A percentile compares a stretch with the other conserved stretches of the same genome.
Evolutionary conservation across 1,140 invertebrate genomes (phyloP).

Genomic region (Sycobia sp.): DNA sequence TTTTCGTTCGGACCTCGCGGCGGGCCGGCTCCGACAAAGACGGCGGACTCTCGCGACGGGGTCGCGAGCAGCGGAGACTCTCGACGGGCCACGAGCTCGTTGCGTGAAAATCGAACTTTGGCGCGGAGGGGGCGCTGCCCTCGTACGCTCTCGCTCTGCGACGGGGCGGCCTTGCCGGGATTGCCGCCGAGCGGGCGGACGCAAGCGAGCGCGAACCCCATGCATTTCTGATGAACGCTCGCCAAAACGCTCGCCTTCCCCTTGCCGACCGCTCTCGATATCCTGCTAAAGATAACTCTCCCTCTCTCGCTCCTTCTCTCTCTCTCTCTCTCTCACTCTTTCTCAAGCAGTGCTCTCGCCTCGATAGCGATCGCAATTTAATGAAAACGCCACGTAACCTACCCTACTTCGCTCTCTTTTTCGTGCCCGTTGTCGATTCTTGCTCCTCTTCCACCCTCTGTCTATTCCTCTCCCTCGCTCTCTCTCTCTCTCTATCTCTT

Average conservation of each 20-base stretch:
- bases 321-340: neutral
- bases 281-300: slow-evolving; percentile 26
- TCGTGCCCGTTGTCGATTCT: neutral
- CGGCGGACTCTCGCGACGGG: too few relatives aligned
- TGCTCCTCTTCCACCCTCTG: slow-evolving; percentile 1
- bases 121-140: slow-evolving; percentile 1
- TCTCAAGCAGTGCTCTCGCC: too few relatives aligned
- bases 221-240: slow-evolving; percentile 60
- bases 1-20: slow-evolving; percentile 51
- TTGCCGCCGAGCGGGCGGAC: slow-evolving; percentile 1
- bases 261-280: slow-evolving; percentile 1
- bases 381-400: slow-evolving; percentile 47
- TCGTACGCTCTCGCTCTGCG: neutral
- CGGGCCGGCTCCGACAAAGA: too few relatives aligned
- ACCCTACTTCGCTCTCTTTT: neutral
- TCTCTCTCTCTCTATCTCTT: neutral
- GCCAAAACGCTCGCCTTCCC: slow-evolving; percentile 22
- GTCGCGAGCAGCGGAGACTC: too few relatives aligned
- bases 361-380: slow-evolving; percentile 55
- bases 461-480: slow-evolving; percentile 14
- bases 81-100: too few relatives aligned
- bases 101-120: slow-evolving; percentile 30
- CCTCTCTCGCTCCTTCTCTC: neutral
- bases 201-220: slow-evolving; percentile 42
- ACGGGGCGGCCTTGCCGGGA: slow-evolving; percentile 34